A percentile compares a stretch with the other conserved stretches of the same genome.
These are phyloP conservation scores for Otolemur garnettii DNA, from an alignment of 2,113 vertebrate genomes.

Conservation along the genomic window DNA sequence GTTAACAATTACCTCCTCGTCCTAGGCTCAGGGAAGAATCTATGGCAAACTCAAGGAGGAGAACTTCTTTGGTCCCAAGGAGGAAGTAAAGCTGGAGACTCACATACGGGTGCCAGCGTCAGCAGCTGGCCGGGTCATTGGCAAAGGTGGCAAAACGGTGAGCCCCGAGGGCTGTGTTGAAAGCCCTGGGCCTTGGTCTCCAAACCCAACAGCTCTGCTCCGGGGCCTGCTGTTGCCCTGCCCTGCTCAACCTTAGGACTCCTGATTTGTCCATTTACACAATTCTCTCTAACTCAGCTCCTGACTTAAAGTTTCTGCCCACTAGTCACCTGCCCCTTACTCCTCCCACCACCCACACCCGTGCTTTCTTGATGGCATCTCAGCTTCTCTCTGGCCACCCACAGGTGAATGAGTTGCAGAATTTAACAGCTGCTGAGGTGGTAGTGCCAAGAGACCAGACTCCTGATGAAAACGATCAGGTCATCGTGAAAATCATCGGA, in stretches of 20 bases:
- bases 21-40: conserved; percentile 95
- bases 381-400: not conserved
- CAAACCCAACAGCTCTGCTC: not conserved
- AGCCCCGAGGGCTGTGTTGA: conserved; percentile 61
- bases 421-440: conserved; percentile 96
- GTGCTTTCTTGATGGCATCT: not conserved
- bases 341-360: too few species aligned
- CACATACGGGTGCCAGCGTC: conserved; percentile 96
- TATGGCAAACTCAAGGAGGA: conserved; percentile 98
- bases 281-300: not conserved
- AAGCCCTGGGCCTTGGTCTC: not conserved
- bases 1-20: not conserved
- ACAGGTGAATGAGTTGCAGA: conserved; percentile 97
- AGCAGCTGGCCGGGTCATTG: conserved; percentile 94
- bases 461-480: conserved; percentile 96
- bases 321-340: not conserved
- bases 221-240: not conserved
- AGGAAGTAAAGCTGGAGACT: conserved; percentile 96
- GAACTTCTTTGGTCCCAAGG: conserved; percentile 97
- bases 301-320: not conserved
- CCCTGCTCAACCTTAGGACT: too few species aligned
- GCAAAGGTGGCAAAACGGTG: conserved; percentile 97
- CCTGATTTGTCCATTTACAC: fast-evolving
- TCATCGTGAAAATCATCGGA: conserved; percentile 97
- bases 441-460: conserved; percentile 97